Conservation (phyloP, 2,888 invertebrate species). For the Gasteruption jaculator region DNA sequence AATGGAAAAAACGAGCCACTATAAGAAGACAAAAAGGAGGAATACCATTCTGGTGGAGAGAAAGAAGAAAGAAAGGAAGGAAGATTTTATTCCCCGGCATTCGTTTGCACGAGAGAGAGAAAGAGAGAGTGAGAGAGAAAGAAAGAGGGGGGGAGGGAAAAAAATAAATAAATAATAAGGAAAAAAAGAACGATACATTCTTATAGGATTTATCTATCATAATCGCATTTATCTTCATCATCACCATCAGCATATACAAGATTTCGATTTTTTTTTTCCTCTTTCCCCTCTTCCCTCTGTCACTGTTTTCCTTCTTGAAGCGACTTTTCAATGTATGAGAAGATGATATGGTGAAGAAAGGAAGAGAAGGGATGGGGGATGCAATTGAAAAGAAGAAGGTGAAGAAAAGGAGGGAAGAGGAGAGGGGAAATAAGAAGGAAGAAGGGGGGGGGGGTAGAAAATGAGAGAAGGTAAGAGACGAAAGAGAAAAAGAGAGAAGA, state of each 20-base stretch:
- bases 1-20: conserved; percentile 23
- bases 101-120: neutral
- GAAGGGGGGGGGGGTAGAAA: conserved; percentile 9
- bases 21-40: conserved; percentile 19
- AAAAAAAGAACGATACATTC: too few relatives aligned
- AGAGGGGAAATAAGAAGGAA: conserved; percentile 9
- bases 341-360: conserved; percentile 2
- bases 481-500: conserved; percentile 1
- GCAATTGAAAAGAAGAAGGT: too few relatives aligned
- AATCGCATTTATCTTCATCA: neutral
- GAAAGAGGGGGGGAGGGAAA: too few relatives aligned
- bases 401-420: conserved; percentile 4
- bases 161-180: too few relatives aligned
- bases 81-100: conserved; percentile 18
- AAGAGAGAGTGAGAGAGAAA: conserved; percentile 4
- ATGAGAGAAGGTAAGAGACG: neutral
- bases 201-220: too few relatives aligned
- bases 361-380: conserved; percentile 3
- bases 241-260: conserved; percentile 2
- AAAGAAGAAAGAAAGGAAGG: too few relatives aligned
- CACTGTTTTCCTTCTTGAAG: conserved; percentile 1
- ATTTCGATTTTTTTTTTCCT: conserved; percentile 5
- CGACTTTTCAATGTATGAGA: neutral
- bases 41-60: too few relatives aligned
- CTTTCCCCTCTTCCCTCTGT: conserved; percentile 21